Base-by-base conservation (phyloP, 2,113 vertebrate species). In the Oreochromis spilurus region DNA sequence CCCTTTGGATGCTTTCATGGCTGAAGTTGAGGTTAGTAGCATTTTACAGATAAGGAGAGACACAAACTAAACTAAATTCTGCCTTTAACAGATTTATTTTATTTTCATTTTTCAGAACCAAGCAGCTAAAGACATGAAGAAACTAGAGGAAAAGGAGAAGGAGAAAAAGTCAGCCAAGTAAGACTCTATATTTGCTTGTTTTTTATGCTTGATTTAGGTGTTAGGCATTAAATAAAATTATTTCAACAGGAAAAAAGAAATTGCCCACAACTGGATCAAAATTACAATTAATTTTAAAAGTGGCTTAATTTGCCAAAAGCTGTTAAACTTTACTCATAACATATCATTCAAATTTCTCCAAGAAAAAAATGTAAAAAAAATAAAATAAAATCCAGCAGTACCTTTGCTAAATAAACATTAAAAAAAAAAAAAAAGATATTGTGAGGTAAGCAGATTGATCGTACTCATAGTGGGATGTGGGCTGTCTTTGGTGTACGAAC, bases 1-100 rank as follows among this genome's bases (percentile, higher is more conserved):
- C 84, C 99, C 99, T 24, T 96, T 99, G 84, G 99, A 99, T 89
- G 98, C 99, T 17, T 99, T 99, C 88, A 99, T 99, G 99, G 98
- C 99, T 84, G 98, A 99, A 96, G 98, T 99, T 84, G 98, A 99
- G 97, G 99, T 97, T 92, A 96, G 96, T 45, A 29, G 11, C 81
- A 5, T 26, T 3, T 36, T 4, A 6, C 5, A 79, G 11, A 34
- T 13, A 9, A 14, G 16, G 17, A 58, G 9, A 52, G 45, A 6
- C 26, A 0, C 26, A 77, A 12, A 34, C 1, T n/a, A 19, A 48
- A 77, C 26, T 19, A 52, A 52, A 34, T 77, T 31, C 26, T 6
- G 11, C 26, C 45, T 52, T 77, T 77, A 34, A 52, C 2, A 4
- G 2, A n/a, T 52, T 11, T 5, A 7, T 79, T 57, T 45, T 40